Evolutionary conservation across 1,140 invertebrate species (phyloP).

Genomic region (Cydia fagiglandana): DNA sequence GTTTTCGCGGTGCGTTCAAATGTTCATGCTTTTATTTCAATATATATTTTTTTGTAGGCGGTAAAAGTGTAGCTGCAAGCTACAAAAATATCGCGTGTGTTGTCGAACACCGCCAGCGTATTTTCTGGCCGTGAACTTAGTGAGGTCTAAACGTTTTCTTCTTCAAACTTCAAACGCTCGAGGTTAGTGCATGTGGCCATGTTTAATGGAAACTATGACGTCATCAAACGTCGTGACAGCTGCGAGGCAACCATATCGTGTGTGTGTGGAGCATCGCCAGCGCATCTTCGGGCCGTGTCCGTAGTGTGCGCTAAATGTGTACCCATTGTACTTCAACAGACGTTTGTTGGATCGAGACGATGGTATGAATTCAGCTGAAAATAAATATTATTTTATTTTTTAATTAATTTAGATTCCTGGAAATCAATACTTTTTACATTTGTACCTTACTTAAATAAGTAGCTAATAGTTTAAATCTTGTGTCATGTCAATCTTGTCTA

Average conservation of each 20-base stretch:
- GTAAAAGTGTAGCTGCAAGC: too few species aligned
- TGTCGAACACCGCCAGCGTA: slow-evolving; percentile 45
- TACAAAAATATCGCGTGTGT: slow-evolving; percentile 13
- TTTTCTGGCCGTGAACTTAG: not conserved
- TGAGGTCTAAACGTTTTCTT: slow-evolving; percentile 38
- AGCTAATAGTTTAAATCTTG: too few species aligned
- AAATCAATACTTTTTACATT: too few species aligned
- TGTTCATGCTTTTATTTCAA: too few species aligned
- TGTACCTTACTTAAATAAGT: too few species aligned
- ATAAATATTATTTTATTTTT: too few species aligned
- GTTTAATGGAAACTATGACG: slow-evolving; percentile 12
- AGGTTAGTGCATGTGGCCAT: slow-evolving; percentile 20
- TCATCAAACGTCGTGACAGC: not conserved
- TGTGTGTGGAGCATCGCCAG: not conserved
- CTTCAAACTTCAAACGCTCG: slow-evolving; percentile 31
- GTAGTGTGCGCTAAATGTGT: not conserved
- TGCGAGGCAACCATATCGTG: not conserved
- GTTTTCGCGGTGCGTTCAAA: too few species aligned
- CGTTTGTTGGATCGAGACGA: not conserved
- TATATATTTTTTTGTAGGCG: slow-evolving; percentile 9
- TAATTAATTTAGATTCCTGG: too few species aligned
- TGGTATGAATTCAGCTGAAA: not conserved
- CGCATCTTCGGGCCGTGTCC: not conserved
- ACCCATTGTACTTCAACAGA: not conserved
- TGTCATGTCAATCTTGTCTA: too few species aligned